phyloP scores from a whole-genome alignment of 2,888 invertebrate species.

The Zeuzera pyrina region DNA sequence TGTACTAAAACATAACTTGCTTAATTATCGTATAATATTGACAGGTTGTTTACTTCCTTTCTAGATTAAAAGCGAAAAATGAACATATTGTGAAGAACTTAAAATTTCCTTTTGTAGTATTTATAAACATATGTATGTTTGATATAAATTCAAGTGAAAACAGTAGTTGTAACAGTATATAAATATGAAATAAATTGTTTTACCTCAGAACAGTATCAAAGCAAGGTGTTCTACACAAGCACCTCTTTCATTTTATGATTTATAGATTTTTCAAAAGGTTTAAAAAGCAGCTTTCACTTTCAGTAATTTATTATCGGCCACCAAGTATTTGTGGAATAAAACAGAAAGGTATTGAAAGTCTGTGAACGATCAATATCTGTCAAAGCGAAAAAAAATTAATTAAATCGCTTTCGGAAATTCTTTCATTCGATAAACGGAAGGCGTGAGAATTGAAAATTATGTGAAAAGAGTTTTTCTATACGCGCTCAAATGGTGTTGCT shows the following conservation, averaged over 20 bases:
- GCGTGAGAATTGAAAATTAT: constrained; percentile 55
- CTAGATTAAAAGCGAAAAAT: too few species aligned
- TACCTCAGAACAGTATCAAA: too few species aligned
- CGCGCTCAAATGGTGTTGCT: constrained; percentile 37
- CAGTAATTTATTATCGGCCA: constrained; percentile 55
- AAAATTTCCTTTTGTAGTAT: too few species aligned
- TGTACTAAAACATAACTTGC: too few species aligned
- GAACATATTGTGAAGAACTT: too few species aligned
- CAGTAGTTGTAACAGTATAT: too few species aligned
- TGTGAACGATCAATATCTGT: constrained; percentile 64
- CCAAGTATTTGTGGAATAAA: constrained; percentile 54
- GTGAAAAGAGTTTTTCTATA: constrained; percentile 47
- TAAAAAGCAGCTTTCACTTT: constrained; percentile 51
- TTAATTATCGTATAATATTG: too few species aligned
- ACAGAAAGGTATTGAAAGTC: constrained; percentile 54
- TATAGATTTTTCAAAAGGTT: constrained; percentile 46
- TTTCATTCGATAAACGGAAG: constrained; percentile 55
- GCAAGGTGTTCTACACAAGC: too few species aligned
- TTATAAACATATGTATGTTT: too few species aligned
- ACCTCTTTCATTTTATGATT: constrained; percentile 49
- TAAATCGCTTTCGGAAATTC: constrained; percentile 51
- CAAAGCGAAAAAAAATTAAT: constrained; percentile 58
- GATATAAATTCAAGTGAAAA: too few species aligned
- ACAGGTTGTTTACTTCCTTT: too few species aligned
- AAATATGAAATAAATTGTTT: too few species aligned